Conservation (phyloP, 2,113 vertebrate genomes). For the Austrofundulus limnaeus region DNA sequence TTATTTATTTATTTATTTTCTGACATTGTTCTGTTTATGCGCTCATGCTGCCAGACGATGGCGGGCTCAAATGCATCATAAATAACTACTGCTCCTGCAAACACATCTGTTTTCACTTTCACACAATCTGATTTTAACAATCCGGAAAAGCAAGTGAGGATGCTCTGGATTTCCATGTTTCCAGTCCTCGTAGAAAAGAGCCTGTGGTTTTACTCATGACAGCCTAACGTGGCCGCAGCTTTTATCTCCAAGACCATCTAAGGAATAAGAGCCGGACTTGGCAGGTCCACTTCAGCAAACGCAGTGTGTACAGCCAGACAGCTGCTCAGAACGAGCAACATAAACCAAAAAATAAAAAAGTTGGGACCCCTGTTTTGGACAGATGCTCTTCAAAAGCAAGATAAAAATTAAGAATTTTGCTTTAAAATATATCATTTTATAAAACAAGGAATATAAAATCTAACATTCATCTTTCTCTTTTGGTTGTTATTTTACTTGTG, state of each 20-base stretch:
- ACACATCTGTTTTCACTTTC: slow-evolving; percentile 29
- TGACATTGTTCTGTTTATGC: not conserved
- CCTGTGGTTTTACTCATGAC: slow-evolving; percentile 36
- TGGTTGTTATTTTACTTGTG: too few relatives aligned
- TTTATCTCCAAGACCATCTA: slow-evolving; percentile 77
- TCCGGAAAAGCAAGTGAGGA: slow-evolving; percentile 16
- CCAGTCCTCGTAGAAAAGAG: slow-evolving; percentile 39
- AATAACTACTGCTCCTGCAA: slow-evolving; percentile 3
- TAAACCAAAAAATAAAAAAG: slow-evolving; percentile 34
- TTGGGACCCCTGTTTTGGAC: slow-evolving; percentile 13
- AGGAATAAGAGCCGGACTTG: slow-evolving; percentile 71
- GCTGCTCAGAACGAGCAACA: slow-evolving; percentile 63
- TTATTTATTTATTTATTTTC: too few relatives aligned
- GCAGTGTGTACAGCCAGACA: slow-evolving; percentile 63
- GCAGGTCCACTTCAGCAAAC: slow-evolving; percentile 55
- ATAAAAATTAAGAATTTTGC: not conserved
- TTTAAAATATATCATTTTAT: not conserved
- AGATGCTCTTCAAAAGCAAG: slow-evolving; percentile 7
- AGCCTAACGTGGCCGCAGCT: slow-evolving; percentile 34
- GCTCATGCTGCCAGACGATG: not conserved
- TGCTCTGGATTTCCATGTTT: slow-evolving; percentile 38
- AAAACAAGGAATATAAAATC: not conserved
- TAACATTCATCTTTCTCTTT: not conserved
- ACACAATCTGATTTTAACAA: slow-evolving; percentile 2
- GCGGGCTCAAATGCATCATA: not conserved